phyloP scores from a whole-genome alignment of 2,113 vertebrate genomes.

The Stomatorhinus ivindoensis region DNA sequence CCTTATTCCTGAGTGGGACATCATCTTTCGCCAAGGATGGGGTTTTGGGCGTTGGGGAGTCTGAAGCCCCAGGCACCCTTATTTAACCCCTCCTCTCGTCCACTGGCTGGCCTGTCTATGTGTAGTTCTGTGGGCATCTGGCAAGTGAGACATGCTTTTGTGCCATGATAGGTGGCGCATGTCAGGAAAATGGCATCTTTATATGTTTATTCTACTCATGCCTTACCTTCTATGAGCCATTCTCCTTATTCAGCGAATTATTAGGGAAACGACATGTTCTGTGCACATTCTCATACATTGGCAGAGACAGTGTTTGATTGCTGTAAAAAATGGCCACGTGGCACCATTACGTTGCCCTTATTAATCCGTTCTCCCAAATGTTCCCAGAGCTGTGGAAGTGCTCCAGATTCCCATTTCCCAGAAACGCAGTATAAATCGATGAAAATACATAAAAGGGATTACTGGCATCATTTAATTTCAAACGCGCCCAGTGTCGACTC shows the following conservation, averaged over 20 bases:
- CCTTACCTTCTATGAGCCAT: not conserved
- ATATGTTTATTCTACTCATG: not conserved
- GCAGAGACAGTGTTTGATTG: not conserved
- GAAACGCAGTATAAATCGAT: not conserved
- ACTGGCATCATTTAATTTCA: not conserved
- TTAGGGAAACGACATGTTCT: not conserved
- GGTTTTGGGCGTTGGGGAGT: conserved; percentile 48
- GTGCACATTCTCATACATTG: not conserved
- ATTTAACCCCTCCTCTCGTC: conserved; percentile 24
- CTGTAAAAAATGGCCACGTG: not conserved
- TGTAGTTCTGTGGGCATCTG: not conserved
- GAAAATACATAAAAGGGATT: not conserved
- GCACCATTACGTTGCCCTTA: not conserved
- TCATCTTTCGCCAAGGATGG: not conserved
- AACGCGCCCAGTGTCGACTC: not conserved
- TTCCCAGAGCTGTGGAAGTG: not conserved
- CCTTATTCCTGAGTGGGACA: not conserved
- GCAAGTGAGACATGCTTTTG: not conserved
- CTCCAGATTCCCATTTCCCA: not conserved
- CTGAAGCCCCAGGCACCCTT: conserved; percentile 26
- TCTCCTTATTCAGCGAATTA: not conserved
- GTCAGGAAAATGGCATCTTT: not conserved
- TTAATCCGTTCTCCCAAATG: not conserved
- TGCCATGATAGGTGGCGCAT: not conserved
- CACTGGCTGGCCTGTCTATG: not conserved